Evolutionary conservation across 2,888 invertebrate genomes (phyloP).

Genomic region (Drosophila greeni): DNA sequence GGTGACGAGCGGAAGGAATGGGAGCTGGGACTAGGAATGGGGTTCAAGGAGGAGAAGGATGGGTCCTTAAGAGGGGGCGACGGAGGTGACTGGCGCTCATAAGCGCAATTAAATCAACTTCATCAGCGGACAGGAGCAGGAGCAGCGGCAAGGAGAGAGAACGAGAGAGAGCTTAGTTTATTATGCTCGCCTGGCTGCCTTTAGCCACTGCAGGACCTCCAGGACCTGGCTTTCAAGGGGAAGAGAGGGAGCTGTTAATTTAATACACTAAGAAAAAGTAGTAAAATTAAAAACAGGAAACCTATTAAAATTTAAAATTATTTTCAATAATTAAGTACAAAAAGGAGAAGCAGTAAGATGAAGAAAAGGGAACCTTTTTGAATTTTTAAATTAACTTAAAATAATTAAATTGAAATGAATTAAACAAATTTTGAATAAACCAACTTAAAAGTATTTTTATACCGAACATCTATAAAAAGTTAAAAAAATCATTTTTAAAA

Average conservation of each 20-base stretch:
- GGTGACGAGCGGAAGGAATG: constrained; percentile 9
- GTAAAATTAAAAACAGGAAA: no score
- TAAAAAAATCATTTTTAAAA: no score
- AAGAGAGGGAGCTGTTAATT: constrained; percentile 16
- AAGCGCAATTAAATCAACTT: constrained; percentile 66
- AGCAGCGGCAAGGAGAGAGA: constrained; percentile 28
- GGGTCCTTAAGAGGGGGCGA: neutral
- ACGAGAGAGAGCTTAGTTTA: constrained; percentile 51
- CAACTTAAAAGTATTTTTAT: no score
- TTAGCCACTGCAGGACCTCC: constrained; percentile 16
- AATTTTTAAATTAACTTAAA: no score
- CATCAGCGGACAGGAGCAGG: constrained; percentile 46
- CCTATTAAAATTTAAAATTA: no score
- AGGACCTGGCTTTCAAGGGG: neutral
- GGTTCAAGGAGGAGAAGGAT: neutral
- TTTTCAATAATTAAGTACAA: constrained; percentile 29
- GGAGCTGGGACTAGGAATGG: neutral
- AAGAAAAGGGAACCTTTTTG: no score
- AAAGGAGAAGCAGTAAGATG: neutral
- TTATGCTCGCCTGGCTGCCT: constrained; percentile 56
- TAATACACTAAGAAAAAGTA: constrained; percentile 6
- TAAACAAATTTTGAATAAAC: no score
- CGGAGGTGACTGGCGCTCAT: constrained; percentile 35
- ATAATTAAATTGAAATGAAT: no score
- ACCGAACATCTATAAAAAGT: no score